Percentiles rank a stretch among this genome's conserved stretches.
phyloP scores from a whole-genome alignment of 2,113 vertebrate species.

The Barnardius zonarius region DNA sequence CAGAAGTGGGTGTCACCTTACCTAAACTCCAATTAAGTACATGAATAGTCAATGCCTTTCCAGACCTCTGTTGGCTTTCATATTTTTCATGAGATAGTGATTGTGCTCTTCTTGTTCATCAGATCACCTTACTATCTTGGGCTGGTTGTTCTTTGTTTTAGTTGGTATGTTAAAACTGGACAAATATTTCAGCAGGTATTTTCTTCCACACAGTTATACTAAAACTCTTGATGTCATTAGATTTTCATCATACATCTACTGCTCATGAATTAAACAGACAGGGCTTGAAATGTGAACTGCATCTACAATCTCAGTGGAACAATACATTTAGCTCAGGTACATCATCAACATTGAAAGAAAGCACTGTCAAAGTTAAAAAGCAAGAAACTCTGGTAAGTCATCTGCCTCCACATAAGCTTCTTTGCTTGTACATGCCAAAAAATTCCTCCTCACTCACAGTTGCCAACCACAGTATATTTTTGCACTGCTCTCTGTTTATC shows the following conservation, averaged over 20 bases:
- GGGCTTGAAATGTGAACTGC: not conserved
- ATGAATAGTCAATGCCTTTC: not conserved
- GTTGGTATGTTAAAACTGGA: not conserved
- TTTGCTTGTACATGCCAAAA: not conserved
- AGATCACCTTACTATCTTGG: not conserved
- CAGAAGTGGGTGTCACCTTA: not conserved
- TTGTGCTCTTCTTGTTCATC: not conserved
- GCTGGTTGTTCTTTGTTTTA: not conserved
- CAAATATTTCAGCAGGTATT: not conserved
- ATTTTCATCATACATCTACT: not conserved
- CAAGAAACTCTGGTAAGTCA: constrained; percentile 19
- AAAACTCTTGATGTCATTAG: not conserved
- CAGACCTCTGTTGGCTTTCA: not conserved
- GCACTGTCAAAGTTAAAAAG: constrained; percentile 12
- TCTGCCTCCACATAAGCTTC: constrained; percentile 12
- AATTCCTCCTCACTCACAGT: constrained; percentile 10
- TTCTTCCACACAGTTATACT: not conserved
- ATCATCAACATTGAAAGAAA: not conserved
- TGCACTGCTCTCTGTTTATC: constrained; percentile 14
- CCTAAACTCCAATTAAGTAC: not conserved
- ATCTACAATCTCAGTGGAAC: not conserved
- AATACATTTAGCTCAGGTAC: not conserved
- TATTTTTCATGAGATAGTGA: not conserved
- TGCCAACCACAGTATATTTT: constrained; percentile 46
- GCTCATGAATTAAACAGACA: not conserved